Base-by-base conservation (phyloP, 1,140 invertebrate species). In the Sinella curviseta region DNA sequence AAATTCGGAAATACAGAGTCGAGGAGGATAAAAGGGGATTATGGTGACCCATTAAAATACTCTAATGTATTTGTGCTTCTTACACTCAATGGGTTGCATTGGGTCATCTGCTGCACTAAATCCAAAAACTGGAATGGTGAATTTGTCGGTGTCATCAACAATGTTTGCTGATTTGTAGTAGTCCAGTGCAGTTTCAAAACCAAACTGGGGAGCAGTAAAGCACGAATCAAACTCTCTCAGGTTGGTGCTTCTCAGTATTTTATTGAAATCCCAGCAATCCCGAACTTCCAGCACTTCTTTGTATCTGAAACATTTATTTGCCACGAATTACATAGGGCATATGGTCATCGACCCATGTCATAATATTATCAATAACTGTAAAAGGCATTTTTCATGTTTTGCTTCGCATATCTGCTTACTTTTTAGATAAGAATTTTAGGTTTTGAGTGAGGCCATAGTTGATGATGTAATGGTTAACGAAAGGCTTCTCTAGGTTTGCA, bases 201-300 rank as follows among this genome's bases (percentile, higher is more conserved):
- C 82, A 77, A 82, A 82, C 26, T 81, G 79, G 14, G 82, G 82
- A 36, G 82, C 82, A 24, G 81, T 82, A 74, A 82, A 82, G 57
- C 77, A 65, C 1, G 79, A 74, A 48, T 82, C 82, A 36, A 82
- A 82, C 54, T 82, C 82, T 76, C 82, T 54, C n/a, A 82, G 77
- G 39, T 55, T 77, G 33, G 48, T 55, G 30, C 76, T 57, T 34
- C 76, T 20, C n/a, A 75, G 26, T 26, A 82, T 77, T 65, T 82
- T 82, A 33, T 82, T 80, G 57, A 82, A 82, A 36, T 82, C 81
- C 81, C 81, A 82, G 74, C 81, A 82, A 12, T 82, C 78, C n/a
- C 81, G 55, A 14, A 78, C 81, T 55, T 82, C 81, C 12, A 82
- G 57, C 35, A 77, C 78, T 77, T 80, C 60, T 35, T 67, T 39